These are phyloP conservation scores for Maniola hyperantus DNA, from an alignment of 2,888 invertebrate species.

Conservation along the genomic window DNA sequence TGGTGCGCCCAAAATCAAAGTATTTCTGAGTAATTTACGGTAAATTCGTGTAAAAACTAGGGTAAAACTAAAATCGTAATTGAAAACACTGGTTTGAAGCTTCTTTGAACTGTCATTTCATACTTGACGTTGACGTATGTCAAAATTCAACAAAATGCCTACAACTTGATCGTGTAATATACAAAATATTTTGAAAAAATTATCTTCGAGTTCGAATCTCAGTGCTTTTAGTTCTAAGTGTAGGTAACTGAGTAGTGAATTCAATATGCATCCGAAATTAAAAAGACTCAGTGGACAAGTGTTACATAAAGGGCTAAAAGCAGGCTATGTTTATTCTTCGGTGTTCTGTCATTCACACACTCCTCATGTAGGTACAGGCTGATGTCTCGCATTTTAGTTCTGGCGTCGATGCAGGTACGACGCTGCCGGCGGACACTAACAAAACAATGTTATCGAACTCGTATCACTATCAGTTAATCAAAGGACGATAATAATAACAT, in stretches of 20 bases:
- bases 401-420: conserved; percentile 54
- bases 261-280: conserved; percentile 9
- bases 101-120: too few relatives aligned
- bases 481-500: conserved; percentile 54
- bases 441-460: conserved; percentile 61
- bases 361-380: conserved; percentile 36
- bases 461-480: conserved; percentile 53
- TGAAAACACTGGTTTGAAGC: too few relatives aligned
- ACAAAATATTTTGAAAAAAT: conserved; percentile 2
- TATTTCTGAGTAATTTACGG: too few relatives aligned
- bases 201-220: background rate
- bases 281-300: conserved; percentile 11
- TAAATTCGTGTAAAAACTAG: too few relatives aligned
- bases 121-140: background rate
- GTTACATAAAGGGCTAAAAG: conserved; percentile 26
- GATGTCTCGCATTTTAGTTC: conserved; percentile 54
- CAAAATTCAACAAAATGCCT: background rate
- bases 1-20: too few relatives aligned
- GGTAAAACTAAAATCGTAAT: too few relatives aligned
- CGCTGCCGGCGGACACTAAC: conserved; percentile 53
- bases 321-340: conserved; percentile 43
- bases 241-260: conserved; percentile 8
- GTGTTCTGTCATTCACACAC: conserved; percentile 43
- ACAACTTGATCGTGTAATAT: background rate
- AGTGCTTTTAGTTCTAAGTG: background rate